Evolutionary conservation across 1,140 invertebrate genomes (phyloP).

Genomic region (Babylonia areolata): DNA sequence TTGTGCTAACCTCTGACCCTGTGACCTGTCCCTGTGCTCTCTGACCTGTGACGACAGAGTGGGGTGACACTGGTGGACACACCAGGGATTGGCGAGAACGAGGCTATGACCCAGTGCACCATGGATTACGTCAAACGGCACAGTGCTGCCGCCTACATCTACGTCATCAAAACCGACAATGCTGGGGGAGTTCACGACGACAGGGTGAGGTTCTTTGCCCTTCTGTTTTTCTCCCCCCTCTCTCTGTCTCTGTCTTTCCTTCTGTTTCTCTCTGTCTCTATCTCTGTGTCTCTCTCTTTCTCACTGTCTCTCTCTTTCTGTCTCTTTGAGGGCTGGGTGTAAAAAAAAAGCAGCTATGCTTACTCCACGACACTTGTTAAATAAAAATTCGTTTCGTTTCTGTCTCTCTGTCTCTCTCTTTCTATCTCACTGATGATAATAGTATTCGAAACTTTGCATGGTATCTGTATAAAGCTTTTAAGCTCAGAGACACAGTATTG

Average conservation of each 20-base stretch:
- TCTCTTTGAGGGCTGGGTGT: no score
- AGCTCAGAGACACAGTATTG: no score
- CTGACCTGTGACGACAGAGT: slow-evolving; percentile 44
- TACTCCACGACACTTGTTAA: no score
- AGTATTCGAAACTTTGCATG: no score
- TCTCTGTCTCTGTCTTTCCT: background rate
- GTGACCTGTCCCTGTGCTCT: background rate
- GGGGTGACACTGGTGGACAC: slow-evolving; percentile 69
- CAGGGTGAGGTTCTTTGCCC: slow-evolving; percentile 50
- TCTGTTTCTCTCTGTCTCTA: background rate
- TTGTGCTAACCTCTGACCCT: no score
- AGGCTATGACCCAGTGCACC: slow-evolving; percentile 63
- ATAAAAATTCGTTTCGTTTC: no score
- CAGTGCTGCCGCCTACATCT: slow-evolving; percentile 65
- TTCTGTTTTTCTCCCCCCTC: background rate
- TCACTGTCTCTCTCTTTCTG: background rate
- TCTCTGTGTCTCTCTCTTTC: background rate
- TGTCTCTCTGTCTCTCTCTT: background rate
- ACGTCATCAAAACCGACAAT: slow-evolving; percentile 67
- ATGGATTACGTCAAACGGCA: slow-evolving; percentile 59
- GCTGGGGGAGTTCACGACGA: slow-evolving; percentile 68
- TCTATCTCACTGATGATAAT: no score
- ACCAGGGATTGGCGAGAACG: slow-evolving; percentile 68
- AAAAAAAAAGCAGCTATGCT: no score
- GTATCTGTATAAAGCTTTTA: no score